phyloP scores from a whole-genome alignment of 2,797 vertebrate genomes.

The Tenualosa thibaudeaui region DNA sequence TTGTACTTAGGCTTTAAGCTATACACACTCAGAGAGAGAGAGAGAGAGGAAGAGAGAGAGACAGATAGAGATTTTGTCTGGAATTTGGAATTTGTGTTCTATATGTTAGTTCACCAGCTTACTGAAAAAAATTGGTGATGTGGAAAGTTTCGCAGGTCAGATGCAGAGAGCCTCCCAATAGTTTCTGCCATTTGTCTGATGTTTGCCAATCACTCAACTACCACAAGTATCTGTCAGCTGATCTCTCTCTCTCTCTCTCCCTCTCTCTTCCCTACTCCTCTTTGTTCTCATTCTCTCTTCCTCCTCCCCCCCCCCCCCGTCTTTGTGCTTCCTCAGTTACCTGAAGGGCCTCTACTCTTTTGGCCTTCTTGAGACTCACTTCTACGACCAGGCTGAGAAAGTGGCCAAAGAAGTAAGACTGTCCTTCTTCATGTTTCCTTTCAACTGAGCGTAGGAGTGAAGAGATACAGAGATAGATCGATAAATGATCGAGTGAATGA shows the following conservation, averaged over 20 bases:
- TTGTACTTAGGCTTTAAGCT: neutral
- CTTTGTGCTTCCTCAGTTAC: slow-evolving; percentile 71
- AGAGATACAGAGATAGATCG: neutral
- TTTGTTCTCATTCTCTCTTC: too few relatives aligned
- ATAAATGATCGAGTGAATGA: neutral
- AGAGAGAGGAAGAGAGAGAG: neutral
- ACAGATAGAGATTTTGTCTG: neutral
- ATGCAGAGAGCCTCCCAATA: neutral
- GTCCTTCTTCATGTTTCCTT: neutral
- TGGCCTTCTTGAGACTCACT: slow-evolving; percentile 87
- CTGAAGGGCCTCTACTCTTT: slow-evolving; percentile 93
- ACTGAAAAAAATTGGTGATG: neutral
- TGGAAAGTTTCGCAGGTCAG: neutral
- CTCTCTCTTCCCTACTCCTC: too few relatives aligned
- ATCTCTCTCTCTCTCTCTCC: too few relatives aligned
- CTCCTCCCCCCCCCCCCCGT: too few relatives aligned
- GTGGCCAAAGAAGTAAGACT: slow-evolving; percentile 85
- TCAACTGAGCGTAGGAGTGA: neutral
- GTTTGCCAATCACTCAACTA: neutral
- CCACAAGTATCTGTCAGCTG: neutral
- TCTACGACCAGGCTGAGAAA: slow-evolving; percentile 87
- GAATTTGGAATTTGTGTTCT: neutral
- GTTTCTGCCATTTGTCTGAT: neutral
- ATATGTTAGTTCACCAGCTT: neutral
- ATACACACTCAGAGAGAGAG: neutral